A percentile compares a stretch with the other conserved stretches of the same genome.
Evolutionary conservation across 2,113 vertebrate genomes (phyloP).

Genomic region (Leptobrachium ailaonicum): DNA sequence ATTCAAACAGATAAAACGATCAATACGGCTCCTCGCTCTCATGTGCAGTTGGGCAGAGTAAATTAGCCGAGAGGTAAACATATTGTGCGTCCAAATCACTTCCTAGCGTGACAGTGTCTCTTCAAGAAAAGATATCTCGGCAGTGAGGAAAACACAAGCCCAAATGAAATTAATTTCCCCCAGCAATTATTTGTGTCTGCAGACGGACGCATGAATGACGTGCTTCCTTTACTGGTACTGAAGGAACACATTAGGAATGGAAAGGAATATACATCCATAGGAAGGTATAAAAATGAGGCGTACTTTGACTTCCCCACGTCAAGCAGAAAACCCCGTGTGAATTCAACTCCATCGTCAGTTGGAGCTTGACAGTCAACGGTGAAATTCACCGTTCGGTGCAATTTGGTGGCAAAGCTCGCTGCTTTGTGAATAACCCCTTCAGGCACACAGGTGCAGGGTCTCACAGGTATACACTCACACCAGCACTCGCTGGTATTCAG

Average conservation of each 20-base stretch:
- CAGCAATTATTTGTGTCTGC: constrained; percentile 39
- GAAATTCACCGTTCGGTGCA: no score
- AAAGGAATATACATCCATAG: constrained; percentile 21
- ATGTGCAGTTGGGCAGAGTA: constrained; percentile 10
- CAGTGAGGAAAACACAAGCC: constrained; percentile 16
- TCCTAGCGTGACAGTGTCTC: constrained; percentile 26
- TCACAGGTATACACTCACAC: no score
- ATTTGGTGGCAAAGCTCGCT: no score
- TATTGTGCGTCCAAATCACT: constrained; percentile 38
- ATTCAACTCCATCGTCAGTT: background rate
- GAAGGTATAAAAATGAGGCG: constrained; percentile 18
- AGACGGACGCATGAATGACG: constrained; percentile 28
- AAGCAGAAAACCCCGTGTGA: constrained; percentile 20
- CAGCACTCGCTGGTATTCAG: no score
- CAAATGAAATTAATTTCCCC: constrained; percentile 33
- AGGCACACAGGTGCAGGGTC: no score
- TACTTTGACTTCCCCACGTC: constrained; percentile 2
- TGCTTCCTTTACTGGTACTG: constrained; percentile 19
- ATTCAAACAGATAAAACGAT: constrained; percentile 19
- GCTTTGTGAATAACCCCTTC: no score
- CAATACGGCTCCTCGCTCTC: constrained; percentile 28
- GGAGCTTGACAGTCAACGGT: no score
- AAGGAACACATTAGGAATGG: constrained; percentile 20
- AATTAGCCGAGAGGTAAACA: constrained; percentile 32
- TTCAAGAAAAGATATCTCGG: constrained; percentile 12